A percentile compares a stretch with the other conserved stretches of the same genome.
These are phyloP conservation scores for Muricea muricata DNA, from an alignment of 92 coral and sea anemone genomes.

Conservation along the genomic window DNA sequence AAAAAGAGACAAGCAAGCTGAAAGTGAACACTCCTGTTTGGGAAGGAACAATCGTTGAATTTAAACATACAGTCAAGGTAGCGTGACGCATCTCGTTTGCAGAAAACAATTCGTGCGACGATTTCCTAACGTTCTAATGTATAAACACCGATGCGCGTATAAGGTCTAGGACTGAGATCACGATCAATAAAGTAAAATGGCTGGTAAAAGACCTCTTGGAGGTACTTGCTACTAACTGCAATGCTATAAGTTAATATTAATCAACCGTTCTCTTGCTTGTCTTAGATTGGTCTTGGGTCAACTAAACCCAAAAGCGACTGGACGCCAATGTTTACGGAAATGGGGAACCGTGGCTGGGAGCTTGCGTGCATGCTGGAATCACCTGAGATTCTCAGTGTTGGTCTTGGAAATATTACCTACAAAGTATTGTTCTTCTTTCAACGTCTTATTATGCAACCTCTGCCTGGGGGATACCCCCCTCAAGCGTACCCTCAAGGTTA, in stretches of 20 bases:
- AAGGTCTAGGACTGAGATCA: too few relatives aligned
- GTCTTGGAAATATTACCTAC: constrained; percentile 92
- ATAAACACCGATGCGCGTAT: too few relatives aligned
- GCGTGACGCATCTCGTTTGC: background rate
- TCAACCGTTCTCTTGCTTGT: too few relatives aligned
- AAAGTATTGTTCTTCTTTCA: constrained; percentile 95
- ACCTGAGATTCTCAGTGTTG: constrained; percentile 86
- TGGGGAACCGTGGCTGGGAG: constrained; percentile 97
- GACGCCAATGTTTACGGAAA: constrained; percentile 96
- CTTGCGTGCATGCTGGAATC: constrained; percentile 98
- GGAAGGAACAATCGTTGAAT: constrained; percentile 88
- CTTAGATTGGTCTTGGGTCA: constrained; percentile 89
- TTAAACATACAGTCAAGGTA: constrained; percentile 93
- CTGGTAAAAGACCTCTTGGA: too few relatives aligned
- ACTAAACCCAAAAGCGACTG: constrained; percentile 99
- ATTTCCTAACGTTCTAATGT: too few relatives aligned
- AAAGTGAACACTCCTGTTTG: constrained; percentile 81
- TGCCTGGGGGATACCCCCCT: constrained; percentile 60
- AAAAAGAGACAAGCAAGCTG: constrained; percentile 72
- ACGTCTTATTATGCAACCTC: constrained; percentile 72
- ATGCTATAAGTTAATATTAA: too few relatives aligned
- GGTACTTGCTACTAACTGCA: too few relatives aligned
- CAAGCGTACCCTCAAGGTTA: constrained; percentile 56
- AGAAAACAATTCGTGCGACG: too few relatives aligned
- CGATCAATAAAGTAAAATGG: too few relatives aligned